phyloP scores from a whole-genome alignment of 2,888 invertebrate genomes.

The Rhabditophanes sp. region DNA sequence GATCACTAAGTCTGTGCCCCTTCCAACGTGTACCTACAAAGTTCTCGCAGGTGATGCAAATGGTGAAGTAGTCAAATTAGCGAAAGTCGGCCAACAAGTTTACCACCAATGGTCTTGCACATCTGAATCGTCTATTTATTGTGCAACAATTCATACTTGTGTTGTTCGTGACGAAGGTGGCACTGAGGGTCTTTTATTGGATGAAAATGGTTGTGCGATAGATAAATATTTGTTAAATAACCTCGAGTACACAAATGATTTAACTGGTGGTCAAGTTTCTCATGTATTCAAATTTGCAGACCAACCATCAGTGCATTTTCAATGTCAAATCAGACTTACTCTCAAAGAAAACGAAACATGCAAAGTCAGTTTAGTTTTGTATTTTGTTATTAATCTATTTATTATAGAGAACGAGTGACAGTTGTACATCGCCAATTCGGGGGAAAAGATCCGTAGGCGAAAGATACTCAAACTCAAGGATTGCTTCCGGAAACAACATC shows the following conservation, averaged over 20 bases:
- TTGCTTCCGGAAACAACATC: too few species aligned
- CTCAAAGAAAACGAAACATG: slow-evolving; percentile 23
- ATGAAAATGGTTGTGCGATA: slow-evolving; percentile 38
- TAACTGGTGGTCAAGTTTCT: slow-evolving; percentile 32
- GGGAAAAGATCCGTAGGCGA: too few species aligned
- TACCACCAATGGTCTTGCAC: slow-evolving; percentile 35
- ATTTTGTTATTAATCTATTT: too few species aligned
- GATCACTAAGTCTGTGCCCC: slow-evolving; percentile 18
- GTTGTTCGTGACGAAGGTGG: slow-evolving; percentile 30
- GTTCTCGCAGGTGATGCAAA: slow-evolving; percentile 16
- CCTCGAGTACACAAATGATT: slow-evolving; percentile 28
- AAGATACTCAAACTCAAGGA: too few species aligned
- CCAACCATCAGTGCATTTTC: slow-evolving; percentile 34
- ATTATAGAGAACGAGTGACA: too few species aligned
- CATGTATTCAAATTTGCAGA: slow-evolving; percentile 41
- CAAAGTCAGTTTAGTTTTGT: too few species aligned
- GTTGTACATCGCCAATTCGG: too few species aligned
- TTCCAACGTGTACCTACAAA: slow-evolving; percentile 26
- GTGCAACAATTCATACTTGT: slow-evolving; percentile 35
- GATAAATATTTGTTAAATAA: slow-evolving; percentile 34
- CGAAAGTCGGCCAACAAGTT: slow-evolving; percentile 28
- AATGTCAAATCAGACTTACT: slow-evolving; percentile 33
- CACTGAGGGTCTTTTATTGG: slow-evolving; percentile 29
- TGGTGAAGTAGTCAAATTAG: slow-evolving; percentile 28
- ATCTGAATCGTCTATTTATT: slow-evolving; percentile 16